Conservation (phyloP, 2,113 vertebrate genomes). For the Corapipo altera region DNA sequence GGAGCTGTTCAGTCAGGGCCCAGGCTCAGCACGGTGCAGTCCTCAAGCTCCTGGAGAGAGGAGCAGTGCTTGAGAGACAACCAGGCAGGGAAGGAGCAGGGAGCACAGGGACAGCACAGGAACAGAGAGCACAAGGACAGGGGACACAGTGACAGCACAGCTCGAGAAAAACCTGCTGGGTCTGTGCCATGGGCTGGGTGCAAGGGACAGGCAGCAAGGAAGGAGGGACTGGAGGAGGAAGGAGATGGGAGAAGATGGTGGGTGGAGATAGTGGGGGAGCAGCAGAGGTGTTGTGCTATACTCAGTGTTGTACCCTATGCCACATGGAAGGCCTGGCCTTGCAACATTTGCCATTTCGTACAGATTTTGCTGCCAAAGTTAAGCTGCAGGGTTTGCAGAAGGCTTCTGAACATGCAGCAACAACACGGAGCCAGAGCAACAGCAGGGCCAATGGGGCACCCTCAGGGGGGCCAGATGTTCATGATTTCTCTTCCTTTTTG, state of each 20-base stretch:
- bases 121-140: neutral
- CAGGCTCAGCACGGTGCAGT: neutral
- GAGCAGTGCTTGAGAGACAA: rapidly evolving
- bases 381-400: neutral
- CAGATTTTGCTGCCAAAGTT: neutral
- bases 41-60: neutral
- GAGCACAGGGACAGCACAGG: neutral
- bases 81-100: neutral
- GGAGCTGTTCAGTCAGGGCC: neutral
- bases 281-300: rapidly evolving
- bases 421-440: neutral
- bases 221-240: neutral
- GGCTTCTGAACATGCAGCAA: neutral
- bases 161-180: neutral
- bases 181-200: neutral
- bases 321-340: neutral
- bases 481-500: neutral
- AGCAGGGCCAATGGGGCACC: rapidly evolving
- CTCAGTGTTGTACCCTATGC: neutral
- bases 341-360: neutral
- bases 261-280: neutral
- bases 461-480: neutral
- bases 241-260: neutral
- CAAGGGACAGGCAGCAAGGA: neutral
- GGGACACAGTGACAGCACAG: neutral